Conservation (phyloP, 2,113 vertebrate genomes). For the Macquaria ambigua region DNA sequence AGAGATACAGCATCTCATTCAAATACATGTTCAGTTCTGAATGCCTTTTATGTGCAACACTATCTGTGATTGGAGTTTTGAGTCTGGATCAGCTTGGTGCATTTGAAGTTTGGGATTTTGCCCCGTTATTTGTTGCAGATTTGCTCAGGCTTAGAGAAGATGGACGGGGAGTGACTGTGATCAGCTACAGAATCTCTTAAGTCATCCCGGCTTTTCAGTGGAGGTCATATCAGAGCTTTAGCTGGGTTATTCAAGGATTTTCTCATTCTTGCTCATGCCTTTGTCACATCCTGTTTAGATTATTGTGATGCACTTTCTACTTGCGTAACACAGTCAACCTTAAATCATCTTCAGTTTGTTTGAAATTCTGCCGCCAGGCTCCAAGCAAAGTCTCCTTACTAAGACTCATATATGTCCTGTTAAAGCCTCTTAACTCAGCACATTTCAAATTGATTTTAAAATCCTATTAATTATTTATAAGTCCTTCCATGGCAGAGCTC, state of each 20-base stretch:
- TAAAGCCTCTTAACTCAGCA: slow-evolving; percentile 14
- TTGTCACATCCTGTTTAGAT: slow-evolving; percentile 58
- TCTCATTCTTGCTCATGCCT: slow-evolving; percentile 40
- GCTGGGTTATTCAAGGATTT: slow-evolving; percentile 33
- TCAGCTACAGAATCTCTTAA: neutral
- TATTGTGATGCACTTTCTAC: slow-evolving; percentile 36
- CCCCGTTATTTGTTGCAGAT: neutral
- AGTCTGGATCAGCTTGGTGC: neutral
- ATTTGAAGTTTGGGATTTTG: slow-evolving; percentile 5
- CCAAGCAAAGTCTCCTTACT: slow-evolving; percentile 13
- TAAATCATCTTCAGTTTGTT: slow-evolving; percentile 41
- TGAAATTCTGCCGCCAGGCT: slow-evolving; percentile 34
- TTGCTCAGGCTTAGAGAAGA: neutral
- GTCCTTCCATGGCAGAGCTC: neutral
- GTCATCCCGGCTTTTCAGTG: neutral
- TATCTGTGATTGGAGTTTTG: neutral
- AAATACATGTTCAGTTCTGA: neutral
- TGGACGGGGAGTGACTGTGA: neutral
- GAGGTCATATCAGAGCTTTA: slow-evolving; percentile 7
- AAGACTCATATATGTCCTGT: neutral
- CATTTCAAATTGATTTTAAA: slow-evolving; percentile 30
- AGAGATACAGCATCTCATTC: neutral
- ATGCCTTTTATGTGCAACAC: neutral
- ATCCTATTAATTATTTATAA: slow-evolving; percentile 9
- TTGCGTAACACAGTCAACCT: slow-evolving; percentile 34